Evolutionary conservation across 2,888 invertebrate genomes (phyloP), one percentile per base, ranked within the genome.

Genomic region (Pseudococcus longispinus): DNA sequence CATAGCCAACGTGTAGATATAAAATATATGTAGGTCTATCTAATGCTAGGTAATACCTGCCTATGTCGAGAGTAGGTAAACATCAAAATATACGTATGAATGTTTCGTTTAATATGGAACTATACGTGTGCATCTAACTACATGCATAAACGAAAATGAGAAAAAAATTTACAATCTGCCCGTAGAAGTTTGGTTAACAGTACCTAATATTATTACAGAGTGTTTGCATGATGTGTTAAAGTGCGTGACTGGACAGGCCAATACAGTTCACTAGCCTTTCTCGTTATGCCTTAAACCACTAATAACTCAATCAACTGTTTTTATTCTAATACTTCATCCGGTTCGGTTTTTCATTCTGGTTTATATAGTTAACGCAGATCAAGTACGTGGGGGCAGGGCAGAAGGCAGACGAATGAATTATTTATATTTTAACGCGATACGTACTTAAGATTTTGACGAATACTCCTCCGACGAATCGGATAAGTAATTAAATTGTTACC

Each of bases 211-310:
- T 55, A 84, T 84, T 84, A 84, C 60, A 65, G 23, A 83, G 60
- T 42, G 84, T 84, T 84, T 42, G 70, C 84, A 84, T 65, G 84
- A 84, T 65, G 84, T 84, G 65, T 84, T 65, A 42, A 84, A 60
- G 84, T 84, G 60, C 84, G 84, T 84, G 84, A 84, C 84, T 84
- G 84, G 60, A 84, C 60, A 65, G 65, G 84, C 55, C 84, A 84
- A 84, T 70, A 84, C 51, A 84, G 84, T 84, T 84, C 84, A 84
- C 84, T 84, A 65, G 60, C 65, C 65, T 84, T 84, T 84, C 84
- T 84, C 23, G 84, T 84, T 84, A 84, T 84, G 84, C 84, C 84
- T 65, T 84, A 84, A 84, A 84, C 84, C 84, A 84, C 84, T 84
- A 84, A 84, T 84, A 84, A 84, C 84, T 84, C 84, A 84, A 84